Evolutionary conservation across 2,797 vertebrate genomes (phyloP).

Genomic region (Sternarchorhynchus goeldii): DNA sequence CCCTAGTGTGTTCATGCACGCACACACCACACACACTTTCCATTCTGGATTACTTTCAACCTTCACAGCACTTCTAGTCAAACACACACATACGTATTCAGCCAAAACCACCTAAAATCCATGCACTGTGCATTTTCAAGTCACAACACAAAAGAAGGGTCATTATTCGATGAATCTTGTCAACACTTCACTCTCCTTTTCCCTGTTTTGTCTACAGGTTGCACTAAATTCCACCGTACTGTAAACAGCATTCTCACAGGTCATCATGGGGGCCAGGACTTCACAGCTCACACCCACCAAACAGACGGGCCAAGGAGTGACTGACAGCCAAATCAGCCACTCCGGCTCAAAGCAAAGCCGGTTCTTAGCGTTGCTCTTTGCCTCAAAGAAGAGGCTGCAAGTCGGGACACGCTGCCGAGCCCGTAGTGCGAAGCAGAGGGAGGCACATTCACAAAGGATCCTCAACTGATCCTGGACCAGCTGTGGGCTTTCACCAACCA

Average conservation of each 20-base stretch:
- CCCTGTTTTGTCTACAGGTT: neutral
- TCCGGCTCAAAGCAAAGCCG: constrained; percentile 6
- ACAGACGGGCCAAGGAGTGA: neutral
- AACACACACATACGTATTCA: constrained; percentile 7
- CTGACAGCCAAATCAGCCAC: constrained; percentile 27
- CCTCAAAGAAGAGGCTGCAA: neutral
- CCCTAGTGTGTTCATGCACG: neutral
- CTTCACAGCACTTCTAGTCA: constrained; percentile 1
- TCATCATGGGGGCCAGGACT: constrained; percentile 10
- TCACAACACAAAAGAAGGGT: constrained; percentile 31
- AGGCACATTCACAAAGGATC: constrained; percentile 23
- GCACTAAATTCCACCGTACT: constrained; percentile 12
- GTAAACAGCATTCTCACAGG: constrained; percentile 17
- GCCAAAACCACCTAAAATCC: neutral
- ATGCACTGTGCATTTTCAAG: constrained; percentile 17
- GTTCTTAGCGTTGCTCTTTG: constrained; percentile 16
- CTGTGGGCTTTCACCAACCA: constrained; percentile 1
- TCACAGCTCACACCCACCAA: neutral
- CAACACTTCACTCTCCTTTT: constrained; percentile 31
- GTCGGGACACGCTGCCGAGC: constrained; percentile 26
- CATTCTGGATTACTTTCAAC: neutral
- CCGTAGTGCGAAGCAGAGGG: neutral
- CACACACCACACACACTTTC: neutral
- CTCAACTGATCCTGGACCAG: constrained; percentile 1
- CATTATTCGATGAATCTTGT: constrained; percentile 40